phyloP scores from a whole-genome alignment of 92 coral and sea anemone genomes.

The Epizoanthus stellaris region DNA sequence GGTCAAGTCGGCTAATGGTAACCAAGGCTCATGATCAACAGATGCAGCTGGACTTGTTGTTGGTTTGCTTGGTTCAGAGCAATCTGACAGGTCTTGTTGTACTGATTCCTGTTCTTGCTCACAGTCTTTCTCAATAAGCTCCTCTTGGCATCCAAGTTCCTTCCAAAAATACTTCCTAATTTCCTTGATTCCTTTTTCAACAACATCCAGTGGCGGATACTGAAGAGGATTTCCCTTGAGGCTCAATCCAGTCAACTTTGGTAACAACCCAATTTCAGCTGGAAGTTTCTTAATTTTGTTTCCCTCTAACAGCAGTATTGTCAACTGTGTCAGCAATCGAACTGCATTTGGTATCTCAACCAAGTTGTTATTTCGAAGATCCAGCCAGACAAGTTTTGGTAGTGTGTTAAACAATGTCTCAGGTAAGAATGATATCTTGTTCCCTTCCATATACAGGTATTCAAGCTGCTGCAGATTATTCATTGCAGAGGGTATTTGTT shows the following conservation, averaged over 20 bases:
- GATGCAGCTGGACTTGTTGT: background rate
- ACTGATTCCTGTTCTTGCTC: conserved; percentile 31
- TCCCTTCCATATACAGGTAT: conserved; percentile 70
- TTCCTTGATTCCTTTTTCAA: conserved; percentile 63
- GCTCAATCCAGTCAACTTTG: conserved; percentile 65
- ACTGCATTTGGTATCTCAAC: conserved; percentile 57
- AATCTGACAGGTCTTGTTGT: background rate
- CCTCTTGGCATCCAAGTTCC: conserved; percentile 62
- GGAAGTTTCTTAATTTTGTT: conserved; percentile 66
- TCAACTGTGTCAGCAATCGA: conserved; percentile 56
- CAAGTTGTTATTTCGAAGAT: conserved; percentile 69
- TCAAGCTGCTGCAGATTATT: conserved; percentile 48
- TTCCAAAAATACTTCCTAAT: conserved; percentile 54
- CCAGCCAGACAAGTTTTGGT: conserved; percentile 71
- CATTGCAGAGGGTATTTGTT: conserved; percentile 58
- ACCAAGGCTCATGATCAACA: background rate
- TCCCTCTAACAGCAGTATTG: conserved; percentile 69
- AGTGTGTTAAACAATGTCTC: conserved; percentile 59
- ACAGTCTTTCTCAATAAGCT: background rate
- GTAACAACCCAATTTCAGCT: conserved; percentile 61
- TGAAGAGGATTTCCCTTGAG: conserved; percentile 66
- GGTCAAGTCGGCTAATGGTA: background rate
- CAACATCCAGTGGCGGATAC: conserved; percentile 68
- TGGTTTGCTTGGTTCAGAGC: background rate
- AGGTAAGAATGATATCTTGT: conserved; percentile 58